Conservation (phyloP, 2,113 vertebrate species). For the Xyrauchen texanus region DNA sequence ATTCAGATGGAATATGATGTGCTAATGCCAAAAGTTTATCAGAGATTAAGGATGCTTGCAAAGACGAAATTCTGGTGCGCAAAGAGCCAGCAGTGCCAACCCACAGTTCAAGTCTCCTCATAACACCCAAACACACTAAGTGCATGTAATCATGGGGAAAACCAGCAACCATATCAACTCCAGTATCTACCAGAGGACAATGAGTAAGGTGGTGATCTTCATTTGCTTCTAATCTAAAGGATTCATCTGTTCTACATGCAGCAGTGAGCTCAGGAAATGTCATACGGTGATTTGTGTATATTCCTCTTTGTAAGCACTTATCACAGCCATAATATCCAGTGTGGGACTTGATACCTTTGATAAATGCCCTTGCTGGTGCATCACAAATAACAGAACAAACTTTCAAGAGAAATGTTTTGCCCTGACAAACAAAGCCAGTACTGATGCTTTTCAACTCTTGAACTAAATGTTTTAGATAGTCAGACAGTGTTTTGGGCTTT, state of each 20-base stretch:
- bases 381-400: neutral
- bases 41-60: neutral
- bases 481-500: neutral
- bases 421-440: neutral
- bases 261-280: neutral
- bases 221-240: neutral
- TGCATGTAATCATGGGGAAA: constrained; percentile 13
- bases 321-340: neutral
- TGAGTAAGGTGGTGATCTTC: neutral
- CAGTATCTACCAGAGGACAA: neutral
- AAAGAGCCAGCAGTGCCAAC: neutral
- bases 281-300: neutral
- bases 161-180: neutral
- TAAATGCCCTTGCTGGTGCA: neutral
- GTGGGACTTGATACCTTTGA: neutral
- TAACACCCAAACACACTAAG: neutral
- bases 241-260: neutral
- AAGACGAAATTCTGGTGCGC: neutral
- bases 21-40: neutral
- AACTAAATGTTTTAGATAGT: neutral
- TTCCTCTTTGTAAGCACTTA: neutral
- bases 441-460: neutral
- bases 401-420: neutral
- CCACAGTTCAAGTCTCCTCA: constrained; percentile 2
- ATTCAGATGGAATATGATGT: neutral